Evolutionary conservation across 2,888 invertebrate genomes (phyloP), one percentile per base, ranked within the genome.

Genomic region (Dynastes tityus): DNA sequence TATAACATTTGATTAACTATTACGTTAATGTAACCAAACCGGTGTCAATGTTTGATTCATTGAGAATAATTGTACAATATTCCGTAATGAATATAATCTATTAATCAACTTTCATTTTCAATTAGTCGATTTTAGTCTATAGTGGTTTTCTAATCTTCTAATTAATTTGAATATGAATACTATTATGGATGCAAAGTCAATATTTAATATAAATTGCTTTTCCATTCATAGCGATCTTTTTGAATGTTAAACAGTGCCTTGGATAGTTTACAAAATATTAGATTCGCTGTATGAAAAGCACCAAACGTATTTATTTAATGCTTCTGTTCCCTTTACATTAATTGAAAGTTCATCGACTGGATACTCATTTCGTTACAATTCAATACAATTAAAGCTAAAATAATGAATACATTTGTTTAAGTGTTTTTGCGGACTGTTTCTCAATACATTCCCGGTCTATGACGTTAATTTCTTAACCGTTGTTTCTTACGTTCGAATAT

Each of bases 91-190:
- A 65, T 65, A 40, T 32, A 16, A n/a, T 65, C 40, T 40, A 65
- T 65, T 65, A 65, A 65, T 65, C 65, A 65, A 65, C n/a, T 65
- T 65, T 65, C 65, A 37, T 16, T 13, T 65, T 65, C 45, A 65
- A 65, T 65, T 65, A 65, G 65, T 16, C 37, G 40, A 65, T 65
- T 65, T 65, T 65, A 32, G 45, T 32, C 37, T 65, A 45, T 40
- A 40, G 16, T 22, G 16, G n/a, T 40, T 65, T 65, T 65, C n/a
- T 9, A 65, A 65, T 65, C 40, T 45, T 45, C 65, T 40, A 40
- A 65, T 65, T 65, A 65, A 65, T 65, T 65, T 65, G 37, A 37
- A 40, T 65, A 65, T 16, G 65, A 65, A 45, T 8, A n/a, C 32
- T 63, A 63, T 29, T 55, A 55, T 22, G 55, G 13, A 22, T 63